These are phyloP conservation scores for Synergus itoensis DNA, from an alignment of 2,888 invertebrate genomes.

Conservation along the genomic window DNA sequence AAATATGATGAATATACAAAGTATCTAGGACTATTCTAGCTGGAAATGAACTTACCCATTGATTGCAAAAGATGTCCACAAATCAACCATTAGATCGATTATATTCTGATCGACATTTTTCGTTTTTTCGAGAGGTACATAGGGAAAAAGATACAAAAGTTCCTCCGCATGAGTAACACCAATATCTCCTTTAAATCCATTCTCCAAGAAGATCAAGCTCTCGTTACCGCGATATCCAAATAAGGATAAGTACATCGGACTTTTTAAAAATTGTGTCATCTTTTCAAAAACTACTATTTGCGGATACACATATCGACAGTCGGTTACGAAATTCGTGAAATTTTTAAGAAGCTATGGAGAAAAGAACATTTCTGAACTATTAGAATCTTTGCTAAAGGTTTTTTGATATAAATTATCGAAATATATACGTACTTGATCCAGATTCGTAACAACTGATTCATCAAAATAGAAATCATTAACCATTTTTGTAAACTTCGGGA, in stretches of 20 bases:
- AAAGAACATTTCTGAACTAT: background rate
- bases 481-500: background rate
- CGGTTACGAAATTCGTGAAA: background rate
- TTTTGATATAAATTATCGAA: background rate
- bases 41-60: background rate
- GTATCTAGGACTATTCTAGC: too few relatives aligned
- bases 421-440: background rate
- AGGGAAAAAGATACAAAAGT: background rate
- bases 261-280: background rate
- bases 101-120: background rate
- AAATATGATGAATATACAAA: too few relatives aligned
- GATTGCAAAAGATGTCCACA: background rate
- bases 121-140: background rate
- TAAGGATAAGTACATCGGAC: background rate
- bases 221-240: background rate
- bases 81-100: background rate
- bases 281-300: background rate
- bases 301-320: background rate
- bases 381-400: background rate
- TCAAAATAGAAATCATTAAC: background rate
- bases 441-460: background rate
- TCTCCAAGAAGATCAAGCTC: background rate
- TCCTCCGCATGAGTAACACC: background rate
- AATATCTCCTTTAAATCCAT: background rate
- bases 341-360: background rate